Conservation (phyloP, 2,888 invertebrate species). For the Pherbina coryleti region DNA sequence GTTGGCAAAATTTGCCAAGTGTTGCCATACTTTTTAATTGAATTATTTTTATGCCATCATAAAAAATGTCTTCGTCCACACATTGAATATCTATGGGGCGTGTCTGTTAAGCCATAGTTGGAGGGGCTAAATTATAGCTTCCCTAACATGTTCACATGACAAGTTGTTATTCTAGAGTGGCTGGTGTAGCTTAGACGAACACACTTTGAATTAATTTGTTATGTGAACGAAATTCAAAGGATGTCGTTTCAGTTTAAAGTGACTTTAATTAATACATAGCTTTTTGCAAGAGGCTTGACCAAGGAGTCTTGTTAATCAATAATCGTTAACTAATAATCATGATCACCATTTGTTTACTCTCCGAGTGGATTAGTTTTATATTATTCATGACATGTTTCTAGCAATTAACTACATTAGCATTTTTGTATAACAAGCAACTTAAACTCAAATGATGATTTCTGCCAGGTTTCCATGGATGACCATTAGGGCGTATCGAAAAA, state of each 20-base stretch:
- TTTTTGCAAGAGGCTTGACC: neutral
- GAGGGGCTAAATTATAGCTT: slow-evolving; percentile 23
- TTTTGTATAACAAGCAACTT: too few relatives aligned
- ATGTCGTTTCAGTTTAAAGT: neutral
- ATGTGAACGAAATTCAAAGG: neutral
- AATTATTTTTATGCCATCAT: neutral
- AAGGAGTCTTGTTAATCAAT: neutral
- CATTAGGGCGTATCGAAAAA: too few relatives aligned
- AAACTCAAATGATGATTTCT: too few relatives aligned
- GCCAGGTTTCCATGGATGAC: too few relatives aligned
- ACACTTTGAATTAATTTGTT: too few relatives aligned
- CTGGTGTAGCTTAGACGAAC: neutral
- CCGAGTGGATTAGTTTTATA: neutral
- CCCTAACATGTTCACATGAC: slow-evolving; percentile 11
- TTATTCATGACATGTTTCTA: too few relatives aligned
- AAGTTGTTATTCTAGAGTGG: neutral
- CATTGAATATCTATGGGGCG: neutral
- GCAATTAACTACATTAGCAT: too few relatives aligned
- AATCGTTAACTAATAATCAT: too few relatives aligned
- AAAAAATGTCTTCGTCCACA: neutral
- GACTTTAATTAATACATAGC: neutral
- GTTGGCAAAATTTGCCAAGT: slow-evolving; percentile 35
- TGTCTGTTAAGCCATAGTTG: neutral
- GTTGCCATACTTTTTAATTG: slow-evolving; percentile 37
- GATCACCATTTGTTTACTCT: neutral